Evolutionary conservation across 2,797 vertebrate species (phyloP), one percentile per base, ranked within the genome.

Genomic region (Artibeus jamaicensis): DNA sequence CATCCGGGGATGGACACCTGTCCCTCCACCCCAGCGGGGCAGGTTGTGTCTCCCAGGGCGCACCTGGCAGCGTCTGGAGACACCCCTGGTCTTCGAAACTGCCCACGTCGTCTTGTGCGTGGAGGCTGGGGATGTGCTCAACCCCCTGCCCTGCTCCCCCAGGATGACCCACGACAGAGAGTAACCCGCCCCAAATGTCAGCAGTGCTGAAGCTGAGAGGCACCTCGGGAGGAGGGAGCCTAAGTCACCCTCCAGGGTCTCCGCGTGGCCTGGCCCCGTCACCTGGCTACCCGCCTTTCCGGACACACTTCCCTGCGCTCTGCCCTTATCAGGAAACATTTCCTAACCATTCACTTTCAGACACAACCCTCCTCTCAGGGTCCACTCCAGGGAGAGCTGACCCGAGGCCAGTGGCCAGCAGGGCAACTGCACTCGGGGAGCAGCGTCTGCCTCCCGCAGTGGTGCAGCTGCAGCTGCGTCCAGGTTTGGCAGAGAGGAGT

Each of bases 241-340:
- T 10, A 21, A 18, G 50, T 6, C 59, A 24, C 44, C 10, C 42
- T 26, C 16, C 0, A 0, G 1, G 46, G 71, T 48, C 26, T 46
- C 32, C 4, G 46, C 0, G 1, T 0, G 0, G 32, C 26, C 3
- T 18, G 0, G 6, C 34, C 78, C 39, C 19, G 18, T 48, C 6
- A 24, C 37, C 81, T 26, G 2, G 83, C 19, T 10, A 22, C 32
- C 46, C 6, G 32, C 18, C 62, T 68, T 44, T 15, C 68, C 0
- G 0, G 7, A 9, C 44, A 50, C 14, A 8, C 44, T 16, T n/a
- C 16, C 71, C 32, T 1, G 8, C 1, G 4, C 34, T 6, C 65
- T 83, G 46, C 3, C 15, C n/a, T 22, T 5, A 44, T 29, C 84
- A 14, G 37, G 57, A 77, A 68, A n/a, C 39, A 14, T 42, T n/a